Evolutionary conservation across 2,888 invertebrate genomes (phyloP), one percentile per base, ranked within the genome.

Genomic region (Metopia argyrocephala): DNA sequence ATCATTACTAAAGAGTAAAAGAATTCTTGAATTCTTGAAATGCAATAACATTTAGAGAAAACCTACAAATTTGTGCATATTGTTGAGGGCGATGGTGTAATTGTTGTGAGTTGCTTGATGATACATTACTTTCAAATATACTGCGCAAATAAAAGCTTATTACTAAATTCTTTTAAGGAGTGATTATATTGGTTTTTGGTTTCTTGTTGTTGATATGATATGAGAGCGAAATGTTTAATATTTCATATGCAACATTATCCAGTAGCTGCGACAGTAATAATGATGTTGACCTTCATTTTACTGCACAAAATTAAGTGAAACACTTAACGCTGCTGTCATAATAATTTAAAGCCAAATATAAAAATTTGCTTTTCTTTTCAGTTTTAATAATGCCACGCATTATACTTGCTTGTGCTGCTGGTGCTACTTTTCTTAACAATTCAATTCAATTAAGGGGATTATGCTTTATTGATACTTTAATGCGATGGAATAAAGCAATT

Each of bases 1-100:
- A 12, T 7, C n/a, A 38, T 4, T 38, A 28, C 50, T 5, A 5
- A 48, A 27, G 3, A 23, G 9, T 12, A 48, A 54, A 20, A 45
- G 23, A 61, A 48, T n/a, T n/a, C n/a, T n/a, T n/a, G 48, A 20
- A 27, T 15, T 3, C 2, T 12, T 38, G 4, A 12, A 12, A 12
- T 38, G 20, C n/a, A 27, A 2, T 25, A 46, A 48, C 38, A 31
- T 38, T 46, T 28, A 21, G 15, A 27, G 28, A 9, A 64, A 62
- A 82, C 82, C 73, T 78, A 83, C 83, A 52, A 70, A 45, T 79
- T 83, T 82, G 68, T 75, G 78, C 83, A 83, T 83, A 79, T 83
- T 78, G 52, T 54, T 56, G 15, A 23, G 7, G 9, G 28, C 6
- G 20, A 21, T 68, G 23, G 20, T 15, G 46, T 9, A 54, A 20